A percentile compares a stretch with the other conserved stretches of the same genome.
Evolutionary conservation across 2,888 invertebrate genomes (phyloP).

Genomic region (Cryptosula pallasiana): DNA sequence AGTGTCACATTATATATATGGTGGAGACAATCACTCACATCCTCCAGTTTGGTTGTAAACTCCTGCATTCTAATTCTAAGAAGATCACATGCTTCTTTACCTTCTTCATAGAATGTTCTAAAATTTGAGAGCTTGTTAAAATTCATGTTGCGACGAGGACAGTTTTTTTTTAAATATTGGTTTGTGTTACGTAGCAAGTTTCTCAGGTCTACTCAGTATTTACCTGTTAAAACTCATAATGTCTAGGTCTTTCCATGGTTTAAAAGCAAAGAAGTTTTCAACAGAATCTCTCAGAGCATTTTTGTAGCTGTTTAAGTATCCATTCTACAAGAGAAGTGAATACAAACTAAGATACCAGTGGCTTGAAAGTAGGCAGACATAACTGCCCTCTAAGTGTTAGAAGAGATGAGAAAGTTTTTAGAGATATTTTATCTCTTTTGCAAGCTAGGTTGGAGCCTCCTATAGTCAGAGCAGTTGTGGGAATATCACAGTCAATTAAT

Average conservation of each 20-base stretch:
- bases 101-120: background rate
- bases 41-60: background rate
- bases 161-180: background rate
- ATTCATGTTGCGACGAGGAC: no score
- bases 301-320: background rate
- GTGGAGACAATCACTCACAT: no score
- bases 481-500: no score
- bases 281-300: background rate
- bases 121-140: background rate
- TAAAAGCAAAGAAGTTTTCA: slow-evolving; percentile 7
- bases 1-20: no score
- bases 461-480: no score
- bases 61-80: background rate
- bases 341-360: no score
- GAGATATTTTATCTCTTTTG: no score
- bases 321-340: no score
- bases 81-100: background rate
- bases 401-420: no score
- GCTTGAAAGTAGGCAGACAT: no score
- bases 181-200: background rate
- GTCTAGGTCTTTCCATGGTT: background rate
- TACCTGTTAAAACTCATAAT: background rate
- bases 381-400: no score
- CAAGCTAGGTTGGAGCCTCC: no score
- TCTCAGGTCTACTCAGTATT: background rate